phyloP scores from a whole-genome alignment of 2,888 invertebrate species.

The Cataglyphis livida region DNA sequence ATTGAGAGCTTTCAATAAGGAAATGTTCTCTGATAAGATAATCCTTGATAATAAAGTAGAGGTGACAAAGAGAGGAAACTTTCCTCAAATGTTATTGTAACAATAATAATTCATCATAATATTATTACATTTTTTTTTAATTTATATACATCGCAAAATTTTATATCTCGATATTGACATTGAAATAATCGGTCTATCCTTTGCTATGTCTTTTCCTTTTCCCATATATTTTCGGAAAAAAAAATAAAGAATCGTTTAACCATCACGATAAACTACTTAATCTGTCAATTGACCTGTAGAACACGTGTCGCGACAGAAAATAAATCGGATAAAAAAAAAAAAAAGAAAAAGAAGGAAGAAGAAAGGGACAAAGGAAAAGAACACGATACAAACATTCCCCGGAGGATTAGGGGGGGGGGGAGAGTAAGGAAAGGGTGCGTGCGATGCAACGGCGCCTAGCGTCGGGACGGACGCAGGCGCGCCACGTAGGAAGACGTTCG shows the following conservation, averaged over 20 bases:
- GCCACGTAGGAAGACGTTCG: background rate
- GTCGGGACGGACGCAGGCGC: constrained; percentile 38
- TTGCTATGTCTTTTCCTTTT: too few relatives aligned
- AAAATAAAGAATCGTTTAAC: background rate
- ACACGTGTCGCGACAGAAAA: background rate
- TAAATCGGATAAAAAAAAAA: background rate
- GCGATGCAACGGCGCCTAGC: background rate
- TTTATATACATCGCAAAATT: too few relatives aligned
- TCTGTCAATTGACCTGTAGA: background rate
- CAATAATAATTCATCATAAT: background rate
- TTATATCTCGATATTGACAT: too few relatives aligned
- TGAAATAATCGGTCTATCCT: background rate
- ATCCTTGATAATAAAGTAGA: background rate
- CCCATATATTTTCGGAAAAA: background rate
- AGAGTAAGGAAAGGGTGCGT: background rate
- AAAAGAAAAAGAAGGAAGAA: background rate
- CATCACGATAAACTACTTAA: background rate
- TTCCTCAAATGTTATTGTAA: background rate
- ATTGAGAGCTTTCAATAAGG: background rate
- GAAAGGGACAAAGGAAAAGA: background rate
- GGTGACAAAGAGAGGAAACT: background rate
- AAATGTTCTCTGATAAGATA: background rate
- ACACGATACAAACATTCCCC: background rate
- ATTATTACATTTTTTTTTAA: background rate
- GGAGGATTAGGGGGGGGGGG: background rate